Evolutionary conservation across 1,140 invertebrate species (phyloP).

Genomic region (Achroia grisella): DNA sequence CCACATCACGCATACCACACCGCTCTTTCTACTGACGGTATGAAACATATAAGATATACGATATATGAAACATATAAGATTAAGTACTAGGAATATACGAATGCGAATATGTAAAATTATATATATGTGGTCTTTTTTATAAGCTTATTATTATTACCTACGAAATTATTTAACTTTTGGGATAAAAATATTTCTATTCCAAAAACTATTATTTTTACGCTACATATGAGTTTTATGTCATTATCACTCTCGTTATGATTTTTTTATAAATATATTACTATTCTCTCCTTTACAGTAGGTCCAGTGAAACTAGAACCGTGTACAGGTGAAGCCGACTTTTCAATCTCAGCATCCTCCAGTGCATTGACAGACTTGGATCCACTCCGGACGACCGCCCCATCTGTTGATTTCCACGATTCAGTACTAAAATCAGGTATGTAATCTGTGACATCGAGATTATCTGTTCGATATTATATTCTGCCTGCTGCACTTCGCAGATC

Average conservation of each 20-base stretch:
- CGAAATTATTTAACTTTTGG: neutral
- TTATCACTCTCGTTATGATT: no score
- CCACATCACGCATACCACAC: conserved; percentile 54
- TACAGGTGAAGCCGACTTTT: neutral
- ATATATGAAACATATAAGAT: no score
- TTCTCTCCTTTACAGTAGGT: conserved; percentile 9
- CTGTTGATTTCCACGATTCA: conserved; percentile 4
- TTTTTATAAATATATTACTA: no score
- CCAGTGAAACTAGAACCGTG: conserved; percentile 27
- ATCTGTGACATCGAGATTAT: no score
- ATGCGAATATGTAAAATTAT: no score
- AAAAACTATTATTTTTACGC: no score
- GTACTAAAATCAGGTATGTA: conserved; percentile 5
- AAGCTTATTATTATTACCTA: neutral
- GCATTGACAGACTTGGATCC: conserved; percentile 1
- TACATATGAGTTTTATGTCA: no score
- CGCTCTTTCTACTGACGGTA: conserved; percentile 33
- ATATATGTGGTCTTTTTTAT: no score
- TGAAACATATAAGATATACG: no score
- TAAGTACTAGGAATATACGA: no score
- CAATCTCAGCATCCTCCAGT: neutral
- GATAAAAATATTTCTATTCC: neutral
- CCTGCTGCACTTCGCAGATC: no score
- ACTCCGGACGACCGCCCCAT: neutral
- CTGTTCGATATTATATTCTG: no score